Evolutionary conservation across 2,113 vertebrate species (phyloP).

Genomic region (Phainopepla nitens): DNA sequence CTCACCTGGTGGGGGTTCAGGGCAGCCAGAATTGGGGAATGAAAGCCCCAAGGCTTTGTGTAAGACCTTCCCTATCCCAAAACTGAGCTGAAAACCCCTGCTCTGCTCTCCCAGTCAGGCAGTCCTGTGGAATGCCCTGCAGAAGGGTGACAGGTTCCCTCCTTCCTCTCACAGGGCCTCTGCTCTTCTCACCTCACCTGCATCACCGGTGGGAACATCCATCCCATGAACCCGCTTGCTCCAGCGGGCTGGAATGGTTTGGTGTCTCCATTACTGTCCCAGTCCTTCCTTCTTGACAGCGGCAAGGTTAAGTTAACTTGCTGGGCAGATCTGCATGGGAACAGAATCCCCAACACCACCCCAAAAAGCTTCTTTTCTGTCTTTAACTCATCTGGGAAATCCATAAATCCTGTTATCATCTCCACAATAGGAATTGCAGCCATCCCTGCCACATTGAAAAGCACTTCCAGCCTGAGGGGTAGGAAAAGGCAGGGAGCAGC

Average conservation of each 20-base stretch:
- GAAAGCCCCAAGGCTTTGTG: background rate
- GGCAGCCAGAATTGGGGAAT: background rate
- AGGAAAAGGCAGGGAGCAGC: background rate
- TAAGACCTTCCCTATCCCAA: background rate
- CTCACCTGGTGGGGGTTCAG: background rate
- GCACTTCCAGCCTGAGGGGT: background rate
- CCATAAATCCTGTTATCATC: background rate
- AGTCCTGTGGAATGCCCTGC: background rate
- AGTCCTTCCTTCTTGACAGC: background rate
- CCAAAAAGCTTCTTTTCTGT: background rate
- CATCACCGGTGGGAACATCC: background rate
- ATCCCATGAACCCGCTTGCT: background rate
- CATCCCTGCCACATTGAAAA: background rate
- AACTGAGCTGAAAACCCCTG: rapidly evolving
- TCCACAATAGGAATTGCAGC: background rate
- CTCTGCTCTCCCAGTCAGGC: background rate
- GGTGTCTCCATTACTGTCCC: background rate
- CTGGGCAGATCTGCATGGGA: background rate
- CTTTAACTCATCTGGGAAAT: background rate
- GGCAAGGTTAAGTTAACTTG: background rate
- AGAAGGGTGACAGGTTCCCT: background rate
- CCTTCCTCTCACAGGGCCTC: background rate
- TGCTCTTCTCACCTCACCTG: background rate
- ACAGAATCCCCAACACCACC: background rate
- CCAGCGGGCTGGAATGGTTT: background rate